A percentile compares a stretch with the other conserved stretches of the same genome.
Conservation (phyloP, 2,888 invertebrate genomes). For the Cheilosia scutellata region DNA sequence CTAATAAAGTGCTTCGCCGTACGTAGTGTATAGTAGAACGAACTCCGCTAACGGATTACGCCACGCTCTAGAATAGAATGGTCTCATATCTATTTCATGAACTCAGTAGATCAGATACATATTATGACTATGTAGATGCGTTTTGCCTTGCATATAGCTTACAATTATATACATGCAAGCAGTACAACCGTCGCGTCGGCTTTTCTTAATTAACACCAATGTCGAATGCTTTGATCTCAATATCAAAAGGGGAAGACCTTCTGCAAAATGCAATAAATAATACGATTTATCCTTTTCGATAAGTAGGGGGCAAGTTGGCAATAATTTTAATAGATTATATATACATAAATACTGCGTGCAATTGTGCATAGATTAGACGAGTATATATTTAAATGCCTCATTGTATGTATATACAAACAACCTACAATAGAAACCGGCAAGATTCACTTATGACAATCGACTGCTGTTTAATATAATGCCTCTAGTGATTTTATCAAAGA, state of each 20-base stretch:
- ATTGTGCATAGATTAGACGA: background rate
- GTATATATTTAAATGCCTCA: too few relatives aligned
- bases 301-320: constrained; percentile 36
- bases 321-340: constrained; percentile 44
- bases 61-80: constrained; percentile 44
- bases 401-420: background rate
- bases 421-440: constrained; percentile 31
- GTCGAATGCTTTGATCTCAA: constrained; percentile 74
- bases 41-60: constrained; percentile 46
- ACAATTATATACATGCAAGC: constrained; percentile 35
- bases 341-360: background rate
- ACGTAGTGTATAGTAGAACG: constrained; percentile 24
- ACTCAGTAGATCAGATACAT: constrained; percentile 16
- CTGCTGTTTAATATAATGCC: constrained; percentile 42
- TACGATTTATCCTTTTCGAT: constrained; percentile 44
- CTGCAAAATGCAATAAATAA: constrained; percentile 66
- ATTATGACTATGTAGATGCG: constrained; percentile 10
- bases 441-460: constrained; percentile 51
- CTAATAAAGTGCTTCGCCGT: constrained; percentile 49
- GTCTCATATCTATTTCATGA: constrained; percentile 36
- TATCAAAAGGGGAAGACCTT: constrained; percentile 72
- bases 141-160: background rate
- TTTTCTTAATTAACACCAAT: constrained; percentile 70
- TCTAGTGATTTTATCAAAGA: constrained; percentile 30
- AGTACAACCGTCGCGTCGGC: constrained; percentile 49